A percentile compares a stretch with the other conserved stretches of the same genome.
Conservation (phyloP, 2,888 invertebrate species). For the Sipha maydis region DNA sequence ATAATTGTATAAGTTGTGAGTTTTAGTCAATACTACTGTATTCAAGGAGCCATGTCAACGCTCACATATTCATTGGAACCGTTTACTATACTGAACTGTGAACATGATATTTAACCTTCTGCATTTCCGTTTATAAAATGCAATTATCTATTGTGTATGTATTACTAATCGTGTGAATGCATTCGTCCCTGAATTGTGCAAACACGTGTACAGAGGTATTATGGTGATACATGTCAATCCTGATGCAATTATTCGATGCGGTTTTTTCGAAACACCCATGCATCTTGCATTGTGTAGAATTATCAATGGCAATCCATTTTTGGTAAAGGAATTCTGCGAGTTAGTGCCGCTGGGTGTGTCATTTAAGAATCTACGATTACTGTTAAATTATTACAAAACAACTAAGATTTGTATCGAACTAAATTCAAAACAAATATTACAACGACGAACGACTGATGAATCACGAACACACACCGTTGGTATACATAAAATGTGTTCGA, state of each 20-base stretch:
- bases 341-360: background rate
- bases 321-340: background rate
- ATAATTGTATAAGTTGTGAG: too few species aligned
- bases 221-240: background rate
- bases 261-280: background rate
- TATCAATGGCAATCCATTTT: slow-evolving; percentile 9
- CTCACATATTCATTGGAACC: background rate
- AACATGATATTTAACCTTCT: background rate
- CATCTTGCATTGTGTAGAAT: background rate
- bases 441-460: too few species aligned
- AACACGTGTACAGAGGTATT: background rate
- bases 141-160: background rate
- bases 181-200: background rate
- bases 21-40: background rate
- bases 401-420: background rate
- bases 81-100: background rate
- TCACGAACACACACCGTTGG: too few species aligned
- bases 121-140: background rate
- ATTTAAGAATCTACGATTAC: background rate
- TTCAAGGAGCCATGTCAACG: background rate
- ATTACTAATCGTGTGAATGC: background rate
- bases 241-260: background rate
- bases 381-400: background rate
- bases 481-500: too few species aligned
- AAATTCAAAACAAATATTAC: background rate